phyloP scores from a whole-genome alignment of 2,888 invertebrate species.

The Chironomus riparius region DNA sequence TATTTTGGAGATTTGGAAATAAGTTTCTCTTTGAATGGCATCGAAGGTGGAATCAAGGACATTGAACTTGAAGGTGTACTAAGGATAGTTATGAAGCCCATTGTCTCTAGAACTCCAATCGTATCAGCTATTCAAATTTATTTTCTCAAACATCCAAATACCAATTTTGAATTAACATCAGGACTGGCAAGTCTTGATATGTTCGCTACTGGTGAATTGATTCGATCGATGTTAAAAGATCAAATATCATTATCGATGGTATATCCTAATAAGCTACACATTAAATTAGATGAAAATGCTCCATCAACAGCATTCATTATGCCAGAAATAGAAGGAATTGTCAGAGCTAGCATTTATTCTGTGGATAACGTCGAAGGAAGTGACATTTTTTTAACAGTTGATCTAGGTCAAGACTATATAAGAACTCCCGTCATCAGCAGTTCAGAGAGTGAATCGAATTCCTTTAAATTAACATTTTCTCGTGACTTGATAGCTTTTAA shows the following conservation, averaged over 20 bases:
- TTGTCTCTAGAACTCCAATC: background rate
- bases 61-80: background rate
- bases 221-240: background rate
- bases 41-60: slow-evolving; percentile 8
- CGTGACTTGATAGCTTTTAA: background rate
- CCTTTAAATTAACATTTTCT: background rate
- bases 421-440: no score
- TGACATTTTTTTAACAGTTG: background rate
- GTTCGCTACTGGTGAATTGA: background rate
- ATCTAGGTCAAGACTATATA: background rate
- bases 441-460: background rate
- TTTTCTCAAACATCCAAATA: background rate
- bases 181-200: background rate
- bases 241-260: background rate
- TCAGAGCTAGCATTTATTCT: background rate
- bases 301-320: background rate
- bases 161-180: background rate
- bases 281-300: background rate
- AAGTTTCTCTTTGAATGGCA: background rate
- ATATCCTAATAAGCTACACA: background rate
- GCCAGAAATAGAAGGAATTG: background rate
- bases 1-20: slow-evolving; percentile 10
- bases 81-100: background rate
- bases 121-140: background rate
- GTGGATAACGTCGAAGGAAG: background rate